A percentile compares a stretch with the other conserved stretches of the same genome.
phyloP scores from a whole-genome alignment of 1,140 invertebrate species.

The Marisa cornuarietis region DNA sequence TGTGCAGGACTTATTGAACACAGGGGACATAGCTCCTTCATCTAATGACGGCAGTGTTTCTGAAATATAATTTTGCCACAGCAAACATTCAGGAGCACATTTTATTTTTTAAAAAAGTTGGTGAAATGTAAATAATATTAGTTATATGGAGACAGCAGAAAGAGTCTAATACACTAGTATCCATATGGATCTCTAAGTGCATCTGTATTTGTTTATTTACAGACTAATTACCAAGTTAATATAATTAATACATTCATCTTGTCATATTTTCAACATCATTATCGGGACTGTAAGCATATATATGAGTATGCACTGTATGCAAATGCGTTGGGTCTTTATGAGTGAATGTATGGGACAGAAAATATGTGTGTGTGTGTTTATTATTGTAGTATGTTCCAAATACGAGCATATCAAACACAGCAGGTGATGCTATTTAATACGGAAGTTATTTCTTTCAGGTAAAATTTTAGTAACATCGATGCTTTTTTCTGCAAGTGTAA shows the following conservation, averaged over 20 bases:
- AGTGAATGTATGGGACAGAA: too few species aligned
- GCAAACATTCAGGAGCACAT: background rate
- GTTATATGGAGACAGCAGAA: too few species aligned
- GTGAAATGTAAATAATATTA: background rate
- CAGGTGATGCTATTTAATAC: background rate
- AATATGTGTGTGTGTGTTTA: too few species aligned
- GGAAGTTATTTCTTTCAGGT: slow-evolving; percentile 12
- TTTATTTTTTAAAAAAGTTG: background rate
- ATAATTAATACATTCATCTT: too few species aligned
- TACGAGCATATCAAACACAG: too few species aligned
- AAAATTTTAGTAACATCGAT: slow-evolving; percentile 14
- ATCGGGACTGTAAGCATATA: too few species aligned
- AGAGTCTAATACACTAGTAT: background rate
- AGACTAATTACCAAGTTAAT: too few species aligned
- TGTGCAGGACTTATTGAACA: slow-evolving; percentile 13
- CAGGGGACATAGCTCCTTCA: background rate
- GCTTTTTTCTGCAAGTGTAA: slow-evolving; percentile 4
- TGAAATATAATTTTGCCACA: background rate
- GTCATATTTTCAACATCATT: too few species aligned
- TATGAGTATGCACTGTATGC: too few species aligned
- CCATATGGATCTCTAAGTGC: background rate
- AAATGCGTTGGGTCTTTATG: too few species aligned
- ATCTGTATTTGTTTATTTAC: slow-evolving; percentile 13
- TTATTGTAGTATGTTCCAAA: too few species aligned
- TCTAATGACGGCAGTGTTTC: background rate